A percentile compares a stretch with the other conserved stretches of the same genome.
Evolutionary conservation across 2,888 invertebrate species (phyloP).

Genomic region (Glyphotaelius pellucidus): DNA sequence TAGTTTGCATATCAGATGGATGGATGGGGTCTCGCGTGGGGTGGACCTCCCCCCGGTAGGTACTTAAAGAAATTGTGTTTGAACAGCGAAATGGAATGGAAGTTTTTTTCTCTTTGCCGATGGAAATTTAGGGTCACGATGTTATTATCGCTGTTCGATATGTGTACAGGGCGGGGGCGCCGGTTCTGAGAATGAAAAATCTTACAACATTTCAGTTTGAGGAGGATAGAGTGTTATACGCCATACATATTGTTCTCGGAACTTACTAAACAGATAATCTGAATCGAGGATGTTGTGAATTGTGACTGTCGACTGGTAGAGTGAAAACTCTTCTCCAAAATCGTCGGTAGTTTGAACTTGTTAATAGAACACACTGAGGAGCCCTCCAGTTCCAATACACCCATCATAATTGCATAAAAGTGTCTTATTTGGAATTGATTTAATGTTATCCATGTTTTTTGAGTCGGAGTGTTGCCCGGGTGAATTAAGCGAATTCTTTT

Average conservation of each 20-base stretch:
- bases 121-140: slow-evolving; percentile 66
- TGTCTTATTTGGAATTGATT: too few species aligned
- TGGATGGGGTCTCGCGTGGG: slow-evolving; percentile 38
- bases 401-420: too few species aligned
- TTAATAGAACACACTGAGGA: too few species aligned
- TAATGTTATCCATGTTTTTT: too few species aligned
- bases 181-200: not conserved
- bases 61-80: slow-evolving; percentile 66
- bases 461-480: too few species aligned
- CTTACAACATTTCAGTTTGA: not conserved
- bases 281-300: not conserved
- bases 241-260: not conserved
- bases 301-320: too few species aligned
- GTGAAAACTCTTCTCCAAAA: too few species aligned
- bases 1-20: slow-evolving; percentile 62
- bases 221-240: not conserved
- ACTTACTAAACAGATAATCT: not conserved
- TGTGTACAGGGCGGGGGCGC: slow-evolving; percentile 43
- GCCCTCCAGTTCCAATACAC: too few species aligned
- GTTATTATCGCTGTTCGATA: slow-evolving; percentile 63
- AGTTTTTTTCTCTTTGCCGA: slow-evolving; percentile 63
- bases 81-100: slow-evolving; percentile 66
- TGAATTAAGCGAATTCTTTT: too few species aligned
- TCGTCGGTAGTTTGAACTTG: too few species aligned
- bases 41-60: slow-evolving; percentile 52